phyloP scores from a whole-genome alignment of 2,113 vertebrate genomes.

The Pedionomus torquatus region DNA sequence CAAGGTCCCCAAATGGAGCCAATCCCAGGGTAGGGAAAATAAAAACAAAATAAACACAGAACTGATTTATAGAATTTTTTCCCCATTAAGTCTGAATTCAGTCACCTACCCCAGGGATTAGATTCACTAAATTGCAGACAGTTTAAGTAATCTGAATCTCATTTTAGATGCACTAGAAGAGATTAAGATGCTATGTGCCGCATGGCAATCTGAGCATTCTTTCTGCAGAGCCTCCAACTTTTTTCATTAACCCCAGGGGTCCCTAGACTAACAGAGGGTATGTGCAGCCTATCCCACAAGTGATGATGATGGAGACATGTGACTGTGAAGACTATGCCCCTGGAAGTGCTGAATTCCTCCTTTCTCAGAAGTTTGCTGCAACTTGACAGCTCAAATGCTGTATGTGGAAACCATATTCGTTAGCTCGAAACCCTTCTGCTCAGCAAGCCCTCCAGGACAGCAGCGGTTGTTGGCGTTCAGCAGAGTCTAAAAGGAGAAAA shows the following conservation, averaged over 20 bases:
- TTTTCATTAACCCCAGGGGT: background rate
- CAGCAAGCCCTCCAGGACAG: background rate
- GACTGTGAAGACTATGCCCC: background rate
- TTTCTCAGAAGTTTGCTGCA: background rate
- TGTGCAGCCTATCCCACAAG: background rate
- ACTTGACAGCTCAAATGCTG: background rate
- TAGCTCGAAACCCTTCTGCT: background rate
- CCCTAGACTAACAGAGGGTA: background rate
- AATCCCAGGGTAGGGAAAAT: background rate
- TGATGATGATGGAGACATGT: background rate
- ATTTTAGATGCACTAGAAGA: background rate
- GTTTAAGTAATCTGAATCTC: background rate
- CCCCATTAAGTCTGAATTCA: background rate
- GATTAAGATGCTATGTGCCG: background rate
- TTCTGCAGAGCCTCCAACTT: background rate
- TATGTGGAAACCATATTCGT: background rate
- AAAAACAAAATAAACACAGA: background rate
- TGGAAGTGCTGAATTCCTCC: background rate
- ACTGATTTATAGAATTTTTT: background rate
- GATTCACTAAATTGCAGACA: background rate
- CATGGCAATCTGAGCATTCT: background rate
- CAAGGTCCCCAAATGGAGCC: background rate
- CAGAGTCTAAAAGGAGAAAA: background rate
- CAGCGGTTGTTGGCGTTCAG: fast-evolving
- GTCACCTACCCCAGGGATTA: background rate